Evolutionary conservation across 2,888 invertebrate species (phyloP).

Genomic region (Spilarctia lutea): DNA sequence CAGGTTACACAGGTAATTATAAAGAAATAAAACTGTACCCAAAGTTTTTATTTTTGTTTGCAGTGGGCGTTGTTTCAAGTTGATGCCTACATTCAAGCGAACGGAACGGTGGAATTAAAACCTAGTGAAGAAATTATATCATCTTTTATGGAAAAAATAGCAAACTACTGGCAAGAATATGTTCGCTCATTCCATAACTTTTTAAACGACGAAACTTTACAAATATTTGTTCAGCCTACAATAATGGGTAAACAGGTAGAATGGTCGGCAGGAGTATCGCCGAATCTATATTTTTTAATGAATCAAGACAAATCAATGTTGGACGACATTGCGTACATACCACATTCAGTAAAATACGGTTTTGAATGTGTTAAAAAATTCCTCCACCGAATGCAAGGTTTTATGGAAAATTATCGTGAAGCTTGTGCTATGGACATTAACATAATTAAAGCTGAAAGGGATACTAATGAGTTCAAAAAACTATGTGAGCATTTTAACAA

Average conservation of each 20-base stretch:
- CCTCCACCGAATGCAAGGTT: constrained; percentile 88
- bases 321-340: constrained; percentile 85
- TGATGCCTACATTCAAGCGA: constrained; percentile 81
- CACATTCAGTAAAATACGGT: constrained; percentile 85
- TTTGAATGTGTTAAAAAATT: constrained; percentile 89
- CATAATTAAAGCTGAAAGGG: constrained; percentile 88
- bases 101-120: constrained; percentile 80
- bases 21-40: not conserved
- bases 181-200: constrained; percentile 90
- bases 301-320: constrained; percentile 88
- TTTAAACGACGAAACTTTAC: constrained; percentile 89
- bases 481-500: constrained; percentile 89
- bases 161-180: constrained; percentile 89
- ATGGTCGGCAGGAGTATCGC: constrained; percentile 91
- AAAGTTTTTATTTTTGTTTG: constrained; percentile 32
- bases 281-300: constrained; percentile 90
- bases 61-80: constrained; percentile 88
- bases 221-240: constrained; percentile 93
- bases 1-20: too few relatives aligned
- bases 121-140: constrained; percentile 88
- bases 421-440: constrained; percentile 89
- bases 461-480: constrained; percentile 88
- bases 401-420: constrained; percentile 90
- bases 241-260: constrained; percentile 94
- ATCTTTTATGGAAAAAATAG: constrained; percentile 87